Percentiles rank a stretch among this genome's conserved stretches.
Conservation (phyloP, 1,140 invertebrate genomes). For the Hylaeus volcanicus region DNA sequence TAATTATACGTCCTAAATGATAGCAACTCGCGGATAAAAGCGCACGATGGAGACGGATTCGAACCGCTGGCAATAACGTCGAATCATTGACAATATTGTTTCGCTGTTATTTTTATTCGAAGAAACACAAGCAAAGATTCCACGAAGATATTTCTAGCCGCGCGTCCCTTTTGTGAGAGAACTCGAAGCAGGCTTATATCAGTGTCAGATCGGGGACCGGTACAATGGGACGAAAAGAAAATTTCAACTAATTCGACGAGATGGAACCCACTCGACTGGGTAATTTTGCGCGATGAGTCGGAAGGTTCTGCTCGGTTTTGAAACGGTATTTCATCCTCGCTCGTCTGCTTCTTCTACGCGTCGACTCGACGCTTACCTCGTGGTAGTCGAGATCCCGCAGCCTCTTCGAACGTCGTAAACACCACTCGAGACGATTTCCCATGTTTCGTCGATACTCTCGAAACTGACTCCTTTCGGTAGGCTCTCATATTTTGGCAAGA, state of each 20-base stretch:
- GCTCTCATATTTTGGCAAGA: too few relatives aligned
- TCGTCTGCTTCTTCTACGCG: not conserved
- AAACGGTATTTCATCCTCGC: constrained; percentile 46
- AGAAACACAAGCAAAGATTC: constrained; percentile 31
- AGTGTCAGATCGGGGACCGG: constrained; percentile 64
- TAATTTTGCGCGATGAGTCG: constrained; percentile 74
- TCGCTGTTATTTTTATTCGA: constrained; percentile 42
- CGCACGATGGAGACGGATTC: constrained; percentile 11
- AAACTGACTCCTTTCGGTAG: constrained; percentile 10
- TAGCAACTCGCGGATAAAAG: not conserved
- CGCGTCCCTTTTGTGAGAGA: constrained; percentile 32
- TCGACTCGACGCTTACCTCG: constrained; percentile 15
- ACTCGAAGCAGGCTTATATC: constrained; percentile 60
- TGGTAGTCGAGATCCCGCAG: not conserved
- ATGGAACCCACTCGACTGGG: constrained; percentile 65
- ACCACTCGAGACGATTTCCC: constrained; percentile 49
- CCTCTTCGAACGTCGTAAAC: constrained; percentile 46
- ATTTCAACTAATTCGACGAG: constrained; percentile 72
- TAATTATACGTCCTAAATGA: constrained; percentile 34
- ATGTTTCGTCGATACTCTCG: constrained; percentile 7
- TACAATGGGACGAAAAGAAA: constrained; percentile 65
- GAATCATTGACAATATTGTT: constrained; percentile 40
- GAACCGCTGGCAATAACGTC: constrained; percentile 30
- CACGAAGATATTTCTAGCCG: constrained; percentile 15
- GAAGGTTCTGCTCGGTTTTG: constrained; percentile 53